phyloP scores from a whole-genome alignment of 2,113 vertebrate genomes.

The Haplochromis burtoni region DNA sequence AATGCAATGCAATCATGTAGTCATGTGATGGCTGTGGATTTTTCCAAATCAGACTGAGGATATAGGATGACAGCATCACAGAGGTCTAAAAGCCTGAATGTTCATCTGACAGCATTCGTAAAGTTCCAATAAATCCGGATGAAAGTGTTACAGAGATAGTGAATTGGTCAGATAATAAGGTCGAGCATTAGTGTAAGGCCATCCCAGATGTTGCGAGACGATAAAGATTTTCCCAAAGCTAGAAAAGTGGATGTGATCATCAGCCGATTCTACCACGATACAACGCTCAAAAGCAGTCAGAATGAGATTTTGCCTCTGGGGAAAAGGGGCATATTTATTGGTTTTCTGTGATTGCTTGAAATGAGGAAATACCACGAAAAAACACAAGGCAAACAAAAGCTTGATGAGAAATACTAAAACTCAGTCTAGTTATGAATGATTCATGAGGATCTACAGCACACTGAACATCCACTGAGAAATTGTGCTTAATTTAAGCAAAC shows the following conservation, averaged over 20 bases:
- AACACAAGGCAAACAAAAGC: slow-evolving; percentile 26
- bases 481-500: not conserved
- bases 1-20: not conserved
- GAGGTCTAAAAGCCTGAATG: not conserved
- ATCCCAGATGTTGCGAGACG: slow-evolving; percentile 29
- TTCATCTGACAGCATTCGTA: slow-evolving; percentile 2
- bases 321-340: not conserved
- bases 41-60: not conserved
- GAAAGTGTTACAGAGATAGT: slow-evolving; percentile 16
- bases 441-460: not conserved
- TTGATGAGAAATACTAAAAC: slow-evolving; percentile 12
- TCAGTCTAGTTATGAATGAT: slow-evolving; percentile 28
- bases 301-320: not conserved
- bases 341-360: not conserved
- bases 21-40: not conserved
- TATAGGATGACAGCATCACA: not conserved
- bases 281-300: not conserved
- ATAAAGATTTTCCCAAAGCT: slow-evolving; percentile 18
- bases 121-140: slow-evolving; percentile 41
- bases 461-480: not conserved
- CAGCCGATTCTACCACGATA: not conserved
- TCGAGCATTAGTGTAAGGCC: slow-evolving; percentile 3
- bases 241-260: not conserved
- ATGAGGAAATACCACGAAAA: slow-evolving; percentile 2
- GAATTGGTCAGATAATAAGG: slow-evolving; percentile 12